These are phyloP conservation scores for Antitype chi DNA, from an alignment of 2,888 invertebrate species.

Conservation along the genomic window DNA sequence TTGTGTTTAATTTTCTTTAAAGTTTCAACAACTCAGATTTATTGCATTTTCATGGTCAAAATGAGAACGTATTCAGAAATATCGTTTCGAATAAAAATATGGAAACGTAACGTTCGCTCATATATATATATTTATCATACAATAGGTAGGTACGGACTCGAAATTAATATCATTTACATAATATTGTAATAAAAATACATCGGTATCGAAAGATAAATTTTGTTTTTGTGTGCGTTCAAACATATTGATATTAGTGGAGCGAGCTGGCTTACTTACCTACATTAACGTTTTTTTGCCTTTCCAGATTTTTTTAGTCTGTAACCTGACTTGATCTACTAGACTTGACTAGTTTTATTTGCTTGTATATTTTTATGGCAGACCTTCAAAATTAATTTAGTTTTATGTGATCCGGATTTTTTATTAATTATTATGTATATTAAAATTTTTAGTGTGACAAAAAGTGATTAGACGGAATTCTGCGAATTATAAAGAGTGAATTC, in stretches of 20 bases:
- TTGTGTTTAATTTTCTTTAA: conserved; percentile 68
- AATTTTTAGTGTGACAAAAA: conserved; percentile 17
- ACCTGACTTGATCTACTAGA: conserved; percentile 18
- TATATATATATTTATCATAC: conserved; percentile 37
- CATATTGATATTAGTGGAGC: conserved; percentile 26
- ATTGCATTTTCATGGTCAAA: conserved; percentile 55
- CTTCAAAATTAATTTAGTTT: conserved; percentile 18
- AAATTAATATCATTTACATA: conserved; percentile 56
- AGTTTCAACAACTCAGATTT: conserved; percentile 52
- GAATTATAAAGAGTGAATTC: conserved; percentile 5
- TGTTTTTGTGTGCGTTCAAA: conserved; percentile 25
- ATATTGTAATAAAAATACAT: conserved; percentile 45
- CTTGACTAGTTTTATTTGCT: conserved; percentile 20
- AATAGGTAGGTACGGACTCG: conserved; percentile 39
- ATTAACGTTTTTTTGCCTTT: conserved; percentile 24
- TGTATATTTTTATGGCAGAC: conserved; percentile 19
- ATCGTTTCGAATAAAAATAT: conserved; percentile 20
- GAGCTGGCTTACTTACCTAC: conserved; percentile 35
- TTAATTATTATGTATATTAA: conserved; percentile 4
- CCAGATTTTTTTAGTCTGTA: conserved; percentile 18
- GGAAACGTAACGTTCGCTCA: conserved; percentile 6
- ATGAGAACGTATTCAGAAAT: conserved; percentile 43
- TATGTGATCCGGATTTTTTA: conserved; percentile 3
- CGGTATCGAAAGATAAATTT: conserved; percentile 34
- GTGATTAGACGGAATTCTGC: not conserved